These are phyloP conservation scores for Octopus sinensis DNA, from an alignment of 1,140 invertebrate species.

Conservation along the genomic window DNA sequence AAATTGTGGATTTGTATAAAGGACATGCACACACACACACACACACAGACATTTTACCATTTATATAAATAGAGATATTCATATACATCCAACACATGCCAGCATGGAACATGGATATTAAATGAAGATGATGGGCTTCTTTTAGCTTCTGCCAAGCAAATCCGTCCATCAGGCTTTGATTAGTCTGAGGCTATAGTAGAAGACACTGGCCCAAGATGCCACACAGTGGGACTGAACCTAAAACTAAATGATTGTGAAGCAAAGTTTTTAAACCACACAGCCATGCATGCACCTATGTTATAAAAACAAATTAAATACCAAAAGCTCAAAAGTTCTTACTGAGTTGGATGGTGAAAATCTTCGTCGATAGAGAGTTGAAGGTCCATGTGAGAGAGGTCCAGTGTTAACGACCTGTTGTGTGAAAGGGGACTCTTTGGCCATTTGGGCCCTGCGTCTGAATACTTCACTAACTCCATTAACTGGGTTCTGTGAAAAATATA, in stretches of 20 bases:
- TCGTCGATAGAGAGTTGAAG: conserved; percentile 22
- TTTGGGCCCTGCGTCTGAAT: conserved; percentile 36
- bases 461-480: conserved; percentile 29
- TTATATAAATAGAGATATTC: background rate
- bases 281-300: too few relatives aligned
- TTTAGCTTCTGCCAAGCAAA: too few relatives aligned
- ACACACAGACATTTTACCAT: background rate
- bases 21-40: background rate
- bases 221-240: too few relatives aligned
- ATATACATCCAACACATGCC: background rate
- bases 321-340: conserved; percentile 29
- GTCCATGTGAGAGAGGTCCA: conserved; percentile 11
- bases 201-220: too few relatives aligned
- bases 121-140: too few relatives aligned
- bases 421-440: conserved; percentile 35
- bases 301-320: background rate
- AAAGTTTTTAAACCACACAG: too few relatives aligned
- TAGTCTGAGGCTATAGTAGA: too few relatives aligned
- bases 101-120: background rate
- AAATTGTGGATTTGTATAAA: too few relatives aligned
- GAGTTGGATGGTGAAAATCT: conserved; percentile 49
- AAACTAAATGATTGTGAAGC: too few relatives aligned
- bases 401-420: conserved; percentile 40
- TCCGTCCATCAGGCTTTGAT: too few relatives aligned
- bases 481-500: conserved; percentile 25